These are phyloP conservation scores for Andrena minutula DNA, from an alignment of 2,888 invertebrate species.

Conservation along the genomic window DNA sequence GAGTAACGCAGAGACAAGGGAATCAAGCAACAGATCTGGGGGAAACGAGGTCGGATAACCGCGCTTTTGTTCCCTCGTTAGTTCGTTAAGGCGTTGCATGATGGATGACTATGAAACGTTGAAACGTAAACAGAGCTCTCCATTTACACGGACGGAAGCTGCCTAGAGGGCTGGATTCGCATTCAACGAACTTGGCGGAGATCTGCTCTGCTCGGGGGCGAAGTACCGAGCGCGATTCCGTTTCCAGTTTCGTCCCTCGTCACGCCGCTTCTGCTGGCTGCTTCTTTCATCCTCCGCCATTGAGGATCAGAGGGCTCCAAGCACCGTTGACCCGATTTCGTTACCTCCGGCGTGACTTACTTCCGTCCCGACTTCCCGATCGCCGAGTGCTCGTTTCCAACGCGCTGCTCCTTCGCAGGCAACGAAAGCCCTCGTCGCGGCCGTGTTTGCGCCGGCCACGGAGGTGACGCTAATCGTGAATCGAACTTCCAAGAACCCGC, in stretches of 20 bases:
- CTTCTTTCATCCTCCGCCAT: constrained; percentile 6
- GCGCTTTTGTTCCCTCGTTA: constrained; percentile 58
- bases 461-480: background rate
- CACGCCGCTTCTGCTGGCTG: background rate
- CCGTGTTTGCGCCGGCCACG: background rate
- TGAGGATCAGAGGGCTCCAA: constrained; percentile 44
- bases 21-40: constrained; percentile 42
- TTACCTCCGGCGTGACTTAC: constrained; percentile 43
- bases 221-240: background rate
- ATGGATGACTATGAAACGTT: constrained; percentile 71
- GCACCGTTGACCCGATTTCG: constrained; percentile 66
- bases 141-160: constrained; percentile 62
- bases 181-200: constrained; percentile 59
- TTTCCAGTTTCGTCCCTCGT: constrained; percentile 9
- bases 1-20: background rate
- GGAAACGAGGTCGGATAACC: constrained; percentile 57
- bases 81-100: constrained; percentile 67
- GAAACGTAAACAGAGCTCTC: constrained; percentile 61
- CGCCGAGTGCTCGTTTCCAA: constrained; percentile 2
- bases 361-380: constrained; percentile 35
- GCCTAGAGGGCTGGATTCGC: constrained; percentile 52
- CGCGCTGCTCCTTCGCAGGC: background rate
- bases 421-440: constrained; percentile 6
- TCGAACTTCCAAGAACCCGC: constrained; percentile 7
- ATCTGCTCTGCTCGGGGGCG: constrained; percentile 10